A percentile compares a stretch with the other conserved stretches of the same genome.
phyloP scores from a whole-genome alignment of 1,140 invertebrate species.

The Sipha flava region DNA sequence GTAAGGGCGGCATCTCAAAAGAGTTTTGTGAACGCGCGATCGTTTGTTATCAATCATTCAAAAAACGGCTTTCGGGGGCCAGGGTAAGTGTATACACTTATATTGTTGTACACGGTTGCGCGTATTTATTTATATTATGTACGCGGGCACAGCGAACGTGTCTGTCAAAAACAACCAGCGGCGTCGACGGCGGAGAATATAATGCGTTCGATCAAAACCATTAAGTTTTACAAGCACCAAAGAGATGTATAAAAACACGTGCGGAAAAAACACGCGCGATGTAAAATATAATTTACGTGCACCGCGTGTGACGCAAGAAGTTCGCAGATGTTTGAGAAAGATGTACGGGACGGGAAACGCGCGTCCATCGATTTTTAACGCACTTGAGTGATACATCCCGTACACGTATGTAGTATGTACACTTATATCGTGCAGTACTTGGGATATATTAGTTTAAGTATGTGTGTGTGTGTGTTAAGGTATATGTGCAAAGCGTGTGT shows the following conservation, averaged over 20 bases:
- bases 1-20: neutral
- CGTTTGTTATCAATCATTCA: conserved; percentile 31
- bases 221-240: conserved; percentile 1
- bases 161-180: conserved; percentile 25
- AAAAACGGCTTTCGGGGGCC: neutral
- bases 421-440: too few species aligned
- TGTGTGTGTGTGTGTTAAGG: too few species aligned
- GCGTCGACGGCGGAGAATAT: neutral
- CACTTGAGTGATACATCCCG: too few species aligned
- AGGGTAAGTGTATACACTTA: neutral
- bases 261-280: neutral
- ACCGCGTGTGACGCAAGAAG: neutral
- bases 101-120: neutral
- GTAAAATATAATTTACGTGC: neutral
- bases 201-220: conserved; percentile 29
- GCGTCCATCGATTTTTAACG: neutral
- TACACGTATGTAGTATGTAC: too few species aligned
- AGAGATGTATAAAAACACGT: neutral
- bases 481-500: too few species aligned
- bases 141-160: neutral
- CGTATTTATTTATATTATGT: neutral
- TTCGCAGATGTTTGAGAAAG: conserved; percentile 3
- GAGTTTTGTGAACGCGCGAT: neutral
- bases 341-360: neutral
- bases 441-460: too few species aligned